These are phyloP conservation scores for Anarrhichthys ocellatus DNA, from an alignment of 2,113 vertebrate species.

Conservation along the genomic window DNA sequence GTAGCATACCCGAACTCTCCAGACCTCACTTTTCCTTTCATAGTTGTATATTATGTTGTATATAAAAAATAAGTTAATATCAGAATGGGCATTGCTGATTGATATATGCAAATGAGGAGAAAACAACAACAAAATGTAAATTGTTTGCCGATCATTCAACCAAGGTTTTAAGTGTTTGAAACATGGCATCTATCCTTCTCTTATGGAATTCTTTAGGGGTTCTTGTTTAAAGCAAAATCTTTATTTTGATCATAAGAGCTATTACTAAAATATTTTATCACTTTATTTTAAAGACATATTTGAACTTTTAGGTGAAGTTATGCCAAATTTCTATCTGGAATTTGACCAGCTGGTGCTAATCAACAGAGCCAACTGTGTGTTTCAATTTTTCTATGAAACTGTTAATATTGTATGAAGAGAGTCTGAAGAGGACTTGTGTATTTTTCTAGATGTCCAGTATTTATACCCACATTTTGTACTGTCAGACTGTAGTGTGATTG, in stretches of 20 bases:
- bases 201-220: constrained; percentile 53
- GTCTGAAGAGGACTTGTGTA: constrained; percentile 89
- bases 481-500: constrained; percentile 85
- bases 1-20: constrained; percentile 52
- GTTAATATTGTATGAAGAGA: constrained; percentile 90
- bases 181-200: constrained; percentile 37
- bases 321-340: constrained; percentile 74
- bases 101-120: constrained; percentile 69
- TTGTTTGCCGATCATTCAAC: constrained; percentile 65
- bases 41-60: constrained; percentile 68
- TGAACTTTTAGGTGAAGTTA: constrained; percentile 65
- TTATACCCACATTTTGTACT: constrained; percentile 96
- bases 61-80: constrained; percentile 70
- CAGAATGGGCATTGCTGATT: constrained; percentile 75
- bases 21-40: constrained; percentile 58
- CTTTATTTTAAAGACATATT: constrained; percentile 76
- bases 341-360: constrained; percentile 85
- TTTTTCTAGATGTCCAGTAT: constrained; percentile 96
- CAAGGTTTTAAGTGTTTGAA: constrained; percentile 59
- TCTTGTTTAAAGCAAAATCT: constrained; percentile 50
- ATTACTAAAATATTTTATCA: constrained; percentile 66
- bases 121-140: constrained; percentile 24
- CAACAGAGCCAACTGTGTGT: constrained; percentile 70
- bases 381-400: constrained; percentile 84
- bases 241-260: constrained; percentile 78